phyloP scores from a whole-genome alignment of 2,113 vertebrate species.

The Nesospiza acunhae region DNA sequence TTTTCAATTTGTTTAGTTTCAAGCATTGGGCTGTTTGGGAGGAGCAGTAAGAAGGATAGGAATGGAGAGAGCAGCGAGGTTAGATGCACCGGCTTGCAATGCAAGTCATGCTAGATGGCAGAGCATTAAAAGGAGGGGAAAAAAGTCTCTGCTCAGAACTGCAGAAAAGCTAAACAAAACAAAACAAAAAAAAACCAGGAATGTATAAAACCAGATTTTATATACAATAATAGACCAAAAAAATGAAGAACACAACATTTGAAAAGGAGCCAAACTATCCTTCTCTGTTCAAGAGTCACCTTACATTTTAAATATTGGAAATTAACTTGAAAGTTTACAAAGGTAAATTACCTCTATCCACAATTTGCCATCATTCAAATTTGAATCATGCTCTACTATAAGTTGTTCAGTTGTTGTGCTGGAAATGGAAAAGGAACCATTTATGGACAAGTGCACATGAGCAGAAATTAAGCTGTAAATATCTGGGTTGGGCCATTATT shows the following conservation, averaged over 20 bases:
- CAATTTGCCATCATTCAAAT: constrained; percentile 50
- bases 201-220: background rate
- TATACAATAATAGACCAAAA: background rate
- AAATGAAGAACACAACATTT: background rate
- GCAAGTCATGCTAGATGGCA: background rate
- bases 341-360: constrained; percentile 65
- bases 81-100: background rate
- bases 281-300: constrained; percentile 8
- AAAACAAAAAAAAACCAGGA: accelerated
- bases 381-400: constrained; percentile 65
- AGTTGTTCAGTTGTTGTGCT: constrained; percentile 66
- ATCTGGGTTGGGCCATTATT: constrained; percentile 75
- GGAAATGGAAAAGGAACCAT: constrained; percentile 74
- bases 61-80: background rate
- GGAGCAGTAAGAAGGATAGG: background rate
- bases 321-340: constrained; percentile 54
- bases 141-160: background rate
- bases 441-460: constrained; percentile 75
- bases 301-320: constrained; percentile 56
- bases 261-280: constrained; percentile 16
- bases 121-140: background rate
- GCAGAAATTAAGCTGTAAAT: constrained; percentile 84
- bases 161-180: constrained; percentile 13
- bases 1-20: constrained; percentile 81
- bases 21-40: constrained; percentile 50